A percentile compares a stretch with the other conserved stretches of the same genome.
phyloP scores from a whole-genome alignment of 2,888 invertebrate genomes.

The Tenthredo mesomela region DNA sequence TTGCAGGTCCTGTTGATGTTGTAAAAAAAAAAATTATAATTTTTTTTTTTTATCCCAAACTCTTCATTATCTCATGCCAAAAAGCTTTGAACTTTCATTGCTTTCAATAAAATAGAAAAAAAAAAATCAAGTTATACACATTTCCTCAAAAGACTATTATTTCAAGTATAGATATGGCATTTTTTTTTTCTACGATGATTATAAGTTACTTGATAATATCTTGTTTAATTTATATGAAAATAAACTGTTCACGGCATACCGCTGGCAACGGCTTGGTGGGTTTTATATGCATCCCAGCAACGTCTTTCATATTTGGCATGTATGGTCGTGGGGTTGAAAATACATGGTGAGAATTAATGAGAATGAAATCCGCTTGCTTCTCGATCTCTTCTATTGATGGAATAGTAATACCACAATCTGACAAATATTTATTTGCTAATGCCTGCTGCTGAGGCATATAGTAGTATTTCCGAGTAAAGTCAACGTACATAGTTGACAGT shows the following conservation, averaged over 20 bases:
- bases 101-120: no score
- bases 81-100: not conserved
- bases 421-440: slow-evolving; percentile 71
- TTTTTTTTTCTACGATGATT: no score
- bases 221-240: not conserved
- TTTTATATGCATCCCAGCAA: slow-evolving; percentile 71
- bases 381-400: slow-evolving; percentile 66
- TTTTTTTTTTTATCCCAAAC: not conserved
- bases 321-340: slow-evolving; percentile 73
- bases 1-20: slow-evolving; percentile 52
- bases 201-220: no score
- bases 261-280: slow-evolving; percentile 46
- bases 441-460: slow-evolving; percentile 75
- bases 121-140: no score
- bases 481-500: slow-evolving; percentile 72
- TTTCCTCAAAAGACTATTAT: no score
- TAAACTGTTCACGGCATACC: slow-evolving; percentile 21
- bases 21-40: not conserved
- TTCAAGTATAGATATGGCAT: no score
- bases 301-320: slow-evolving; percentile 75
- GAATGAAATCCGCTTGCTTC: slow-evolving; percentile 72
- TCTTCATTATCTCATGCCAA: not conserved
- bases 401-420: slow-evolving; percentile 63
- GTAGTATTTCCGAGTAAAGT: slow-evolving; percentile 68
- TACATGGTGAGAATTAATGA: slow-evolving; percentile 74